These are phyloP conservation scores for Dynastes maya DNA, from an alignment of 2,888 invertebrate species.

Conservation along the genomic window DNA sequence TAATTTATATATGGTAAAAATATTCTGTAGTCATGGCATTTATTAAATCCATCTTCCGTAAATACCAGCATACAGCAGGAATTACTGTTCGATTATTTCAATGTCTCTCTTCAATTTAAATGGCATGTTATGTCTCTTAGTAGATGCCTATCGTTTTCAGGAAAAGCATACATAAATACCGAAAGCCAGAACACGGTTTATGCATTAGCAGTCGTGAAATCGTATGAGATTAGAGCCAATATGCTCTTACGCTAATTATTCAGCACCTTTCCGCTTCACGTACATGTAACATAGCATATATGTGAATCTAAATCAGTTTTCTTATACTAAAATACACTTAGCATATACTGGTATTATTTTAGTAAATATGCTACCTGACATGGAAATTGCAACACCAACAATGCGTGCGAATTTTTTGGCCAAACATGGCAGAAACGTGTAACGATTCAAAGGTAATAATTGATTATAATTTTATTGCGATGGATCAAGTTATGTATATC, in stretches of 20 bases:
- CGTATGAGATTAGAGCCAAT: conserved; percentile 39
- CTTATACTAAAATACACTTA: no score
- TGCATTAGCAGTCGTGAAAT: conserved; percentile 33
- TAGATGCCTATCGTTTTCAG: conserved; percentile 28
- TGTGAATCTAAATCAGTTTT: neutral
- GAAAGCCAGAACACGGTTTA: conserved; percentile 38
- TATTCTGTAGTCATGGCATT: neutral
- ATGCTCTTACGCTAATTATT: conserved; percentile 45
- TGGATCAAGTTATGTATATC: no score
- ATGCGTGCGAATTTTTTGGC: no score
- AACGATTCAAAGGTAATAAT: no score
- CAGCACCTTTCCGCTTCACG: conserved; percentile 21
- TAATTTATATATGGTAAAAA: neutral
- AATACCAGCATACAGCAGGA: neutral
- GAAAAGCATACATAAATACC: conserved; percentile 27
- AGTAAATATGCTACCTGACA: no score
- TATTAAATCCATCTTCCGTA: conserved; percentile 10
- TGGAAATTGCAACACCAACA: no score
- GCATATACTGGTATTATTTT: no score
- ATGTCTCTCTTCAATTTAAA: conserved; percentile 21
- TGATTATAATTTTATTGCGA: no score
- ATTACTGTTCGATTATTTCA: conserved; percentile 31
- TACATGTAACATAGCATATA: neutral
- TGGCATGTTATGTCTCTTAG: conserved; percentile 10
- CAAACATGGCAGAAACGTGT: no score